A percentile compares a stretch with the other conserved stretches of the same genome.
These are phyloP conservation scores for Ostrea edulis DNA, from an alignment of 1,140 invertebrate species.

Conservation along the genomic window DNA sequence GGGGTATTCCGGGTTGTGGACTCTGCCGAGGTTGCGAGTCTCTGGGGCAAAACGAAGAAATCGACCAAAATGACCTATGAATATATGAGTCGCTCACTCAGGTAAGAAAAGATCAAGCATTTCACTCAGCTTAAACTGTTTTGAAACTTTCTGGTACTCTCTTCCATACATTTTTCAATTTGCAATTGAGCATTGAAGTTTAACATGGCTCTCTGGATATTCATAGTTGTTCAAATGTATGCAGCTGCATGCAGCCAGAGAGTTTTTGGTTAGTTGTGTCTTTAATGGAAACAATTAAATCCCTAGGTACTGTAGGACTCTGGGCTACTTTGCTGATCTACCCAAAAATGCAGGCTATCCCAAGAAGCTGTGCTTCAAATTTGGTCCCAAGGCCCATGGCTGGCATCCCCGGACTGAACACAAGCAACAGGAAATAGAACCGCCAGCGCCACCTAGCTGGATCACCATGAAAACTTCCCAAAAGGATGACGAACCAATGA, in stretches of 20 bases:
- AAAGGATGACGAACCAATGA: slow-evolving; percentile 40
- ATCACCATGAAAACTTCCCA: slow-evolving; percentile 17
- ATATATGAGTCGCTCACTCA: slow-evolving; percentile 94
- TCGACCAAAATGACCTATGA: slow-evolving; percentile 95
- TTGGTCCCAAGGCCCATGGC: slow-evolving; percentile 76
- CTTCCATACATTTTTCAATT: too few species aligned
- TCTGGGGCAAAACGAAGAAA: slow-evolving; percentile 90
- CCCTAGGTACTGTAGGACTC: slow-evolving; percentile 80
- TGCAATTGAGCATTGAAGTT: neutral
- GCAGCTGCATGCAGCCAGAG: neutral
- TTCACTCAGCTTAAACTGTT: too few species aligned
- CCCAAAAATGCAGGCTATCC: slow-evolving; percentile 81
- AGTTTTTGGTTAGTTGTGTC: neutral
- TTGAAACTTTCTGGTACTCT: neutral
- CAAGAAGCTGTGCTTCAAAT: slow-evolving; percentile 82
- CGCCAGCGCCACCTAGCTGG: slow-evolving; percentile 18
- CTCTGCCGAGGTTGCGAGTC: slow-evolving; percentile 90
- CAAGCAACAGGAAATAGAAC: neutral
- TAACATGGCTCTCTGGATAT: neutral
- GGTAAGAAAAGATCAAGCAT: slow-evolving; percentile 81
- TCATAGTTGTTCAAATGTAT: neutral
- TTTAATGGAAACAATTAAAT: slow-evolving; percentile 31
- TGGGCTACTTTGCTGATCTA: slow-evolving; percentile 80
- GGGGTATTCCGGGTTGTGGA: slow-evolving; percentile 94
- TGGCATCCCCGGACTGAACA: slow-evolving; percentile 54